Evolutionary conservation across 2,888 invertebrate genomes (phyloP).

Genomic region (Amiota communis): DNA sequence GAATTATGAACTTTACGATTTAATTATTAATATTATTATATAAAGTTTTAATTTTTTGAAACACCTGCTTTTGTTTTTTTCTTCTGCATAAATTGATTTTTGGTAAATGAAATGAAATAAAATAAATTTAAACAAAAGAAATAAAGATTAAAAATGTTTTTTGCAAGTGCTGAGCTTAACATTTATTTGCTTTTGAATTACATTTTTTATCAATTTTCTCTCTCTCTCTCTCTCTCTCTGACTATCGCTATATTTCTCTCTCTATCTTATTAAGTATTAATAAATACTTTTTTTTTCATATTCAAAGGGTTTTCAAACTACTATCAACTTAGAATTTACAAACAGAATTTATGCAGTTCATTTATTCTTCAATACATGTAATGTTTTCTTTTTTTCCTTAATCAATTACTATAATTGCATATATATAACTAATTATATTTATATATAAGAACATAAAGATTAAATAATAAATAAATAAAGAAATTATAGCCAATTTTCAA

Average conservation of each 20-base stretch:
- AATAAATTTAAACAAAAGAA: background rate
- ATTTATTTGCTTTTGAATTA: conserved; percentile 17
- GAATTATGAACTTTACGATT: too few species aligned
- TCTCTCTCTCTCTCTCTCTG: conserved; percentile 35
- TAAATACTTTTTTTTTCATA: background rate
- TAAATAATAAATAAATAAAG: background rate
- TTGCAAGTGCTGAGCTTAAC: conserved; percentile 7
- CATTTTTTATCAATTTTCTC: conserved; percentile 19
- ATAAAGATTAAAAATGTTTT: conserved; percentile 13
- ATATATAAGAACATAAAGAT: background rate
- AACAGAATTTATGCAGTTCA: background rate
- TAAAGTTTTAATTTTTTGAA: background rate
- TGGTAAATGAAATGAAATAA: too few species aligned
- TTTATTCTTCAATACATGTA: background rate
- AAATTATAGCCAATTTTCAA: background rate
- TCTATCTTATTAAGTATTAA: background rate
- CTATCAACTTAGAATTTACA: background rate
- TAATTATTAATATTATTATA: too few species aligned
- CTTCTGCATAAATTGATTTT: background rate
- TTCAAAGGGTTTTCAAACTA: background rate
- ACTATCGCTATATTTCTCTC: conserved; percentile 38
- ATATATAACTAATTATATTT: background rate
- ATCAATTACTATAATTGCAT: background rate
- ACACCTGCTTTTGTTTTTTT: background rate
- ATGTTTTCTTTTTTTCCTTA: background rate